Evolutionary conservation across 1,140 invertebrate genomes (phyloP).

Genomic region (Drosophila sulfurigaster): DNA sequence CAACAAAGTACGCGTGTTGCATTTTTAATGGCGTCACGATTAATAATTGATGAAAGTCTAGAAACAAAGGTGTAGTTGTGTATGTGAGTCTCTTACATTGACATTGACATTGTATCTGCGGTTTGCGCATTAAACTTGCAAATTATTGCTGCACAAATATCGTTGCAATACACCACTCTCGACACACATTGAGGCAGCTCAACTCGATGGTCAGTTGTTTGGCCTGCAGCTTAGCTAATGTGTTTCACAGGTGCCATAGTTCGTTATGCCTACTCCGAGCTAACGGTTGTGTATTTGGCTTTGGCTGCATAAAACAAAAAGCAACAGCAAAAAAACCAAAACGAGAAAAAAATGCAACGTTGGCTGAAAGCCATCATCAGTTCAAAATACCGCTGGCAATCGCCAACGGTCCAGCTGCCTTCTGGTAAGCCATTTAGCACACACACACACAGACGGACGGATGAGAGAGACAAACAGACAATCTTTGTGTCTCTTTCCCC

Average conservation of each 20-base stretch:
- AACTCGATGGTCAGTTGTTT: too few relatives aligned
- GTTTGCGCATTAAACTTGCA: slow-evolving; percentile 31
- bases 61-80: neutral
- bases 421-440: slow-evolving; percentile 9
- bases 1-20: neutral
- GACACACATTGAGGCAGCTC: neutral
- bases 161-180: slow-evolving; percentile 2
- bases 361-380: neutral
- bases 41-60: slow-evolving; percentile 15
- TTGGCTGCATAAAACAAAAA: too few relatives aligned
- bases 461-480: too few relatives aligned
- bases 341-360: slow-evolving; percentile 17
- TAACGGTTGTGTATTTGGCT: slow-evolving; percentile 14
- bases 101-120: slow-evolving; percentile 2
- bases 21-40: slow-evolving; percentile 1
- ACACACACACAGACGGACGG: too few relatives aligned
- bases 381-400: slow-evolving; percentile 7
- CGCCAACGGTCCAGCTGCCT: neutral
- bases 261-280: slow-evolving; percentile 7
- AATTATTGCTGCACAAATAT: slow-evolving; percentile 37
- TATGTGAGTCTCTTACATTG: neutral
- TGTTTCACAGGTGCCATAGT: slow-evolving; percentile 15
- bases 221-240: neutral
- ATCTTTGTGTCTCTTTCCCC: too few relatives aligned
- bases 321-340: neutral